Percentiles rank a stretch among this genome's conserved stretches.
phyloP scores from a whole-genome alignment of 2,888 invertebrate species.

The Melipona beecheii region DNA sequence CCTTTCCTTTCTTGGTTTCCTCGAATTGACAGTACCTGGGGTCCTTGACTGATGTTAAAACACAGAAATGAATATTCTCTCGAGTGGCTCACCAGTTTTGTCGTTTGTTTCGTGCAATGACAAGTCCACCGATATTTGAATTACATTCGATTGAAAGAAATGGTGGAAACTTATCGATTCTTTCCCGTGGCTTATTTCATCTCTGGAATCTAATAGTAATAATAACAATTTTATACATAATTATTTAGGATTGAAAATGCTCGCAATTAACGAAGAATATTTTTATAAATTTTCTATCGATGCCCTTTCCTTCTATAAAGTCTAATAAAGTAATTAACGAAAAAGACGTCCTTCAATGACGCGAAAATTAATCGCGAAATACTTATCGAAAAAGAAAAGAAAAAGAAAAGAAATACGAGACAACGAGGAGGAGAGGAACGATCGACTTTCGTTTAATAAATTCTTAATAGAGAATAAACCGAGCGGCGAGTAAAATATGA shows the following conservation, averaged over 20 bases:
- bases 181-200: slow-evolving; percentile 17
- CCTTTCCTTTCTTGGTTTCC: background rate
- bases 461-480: background rate
- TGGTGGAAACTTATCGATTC: slow-evolving; percentile 7
- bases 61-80: slow-evolving; percentile 31
- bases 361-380: background rate
- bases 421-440: background rate
- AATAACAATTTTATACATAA: too few species aligned
- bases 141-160: background rate
- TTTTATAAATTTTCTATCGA: too few species aligned
- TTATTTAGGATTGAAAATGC: too few species aligned
- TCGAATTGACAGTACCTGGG: background rate
- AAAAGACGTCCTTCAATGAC: too few species aligned
- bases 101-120: background rate
- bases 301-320: too few species aligned
- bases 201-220: background rate
- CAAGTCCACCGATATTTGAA: slow-evolving; percentile 16
- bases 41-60: background rate
- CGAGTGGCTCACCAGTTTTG: slow-evolving; percentile 9
- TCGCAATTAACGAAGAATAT: too few species aligned
- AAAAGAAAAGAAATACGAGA: too few species aligned
- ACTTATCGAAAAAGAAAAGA: background rate
- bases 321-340: too few species aligned
- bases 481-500: background rate
- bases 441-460: background rate